Base-by-base conservation (phyloP, 2,113 vertebrate species). In the Brachyhypopomus occidentalis region DNA sequence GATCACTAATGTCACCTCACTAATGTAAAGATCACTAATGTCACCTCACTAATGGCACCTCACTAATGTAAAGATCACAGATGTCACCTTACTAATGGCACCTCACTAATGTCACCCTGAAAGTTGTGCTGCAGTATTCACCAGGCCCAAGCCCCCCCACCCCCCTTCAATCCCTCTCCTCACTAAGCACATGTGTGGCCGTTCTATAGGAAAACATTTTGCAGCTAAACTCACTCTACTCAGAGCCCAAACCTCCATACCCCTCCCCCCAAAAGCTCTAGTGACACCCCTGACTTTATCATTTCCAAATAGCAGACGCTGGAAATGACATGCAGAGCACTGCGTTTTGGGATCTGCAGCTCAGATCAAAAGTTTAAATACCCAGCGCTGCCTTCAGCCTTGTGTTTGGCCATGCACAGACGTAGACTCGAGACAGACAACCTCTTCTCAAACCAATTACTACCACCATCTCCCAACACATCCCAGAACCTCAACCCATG, bases 231-330 rank as follows among this genome's bases (percentile, higher is more conserved):
- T 52, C 45, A 14, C 9, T 14, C 45, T 14, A 52, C 12, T 52
- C 5, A 52, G 45, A 9, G 45, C 11, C 14, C 12, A 14, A 64
- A 5, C 9, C 8, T 5, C 74, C 30, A 66, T 60, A 63, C 72
- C 52, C 70, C 38, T 36, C 58, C 38, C 52, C 56, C 78, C 71
- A 66, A 74, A 52, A 66, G 22, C 59, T 38, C 9, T 14, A 58
- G 59, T 81, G 66, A 67, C 75, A 58, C 79, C 0, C 12, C 2
- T 52, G 45, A 52, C 45, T 41, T 66, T 58, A 14, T 34, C 60
- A 72, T 69, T 84, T 75, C 67, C 45, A 36, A 63, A 25, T 9
- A 38, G 19, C 36, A 59, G 60, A 84, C 77, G 77, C 41, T 60
- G 58, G 56, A 20, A 76, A 81, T 69, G 52, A 41, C 30, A 81